Evolutionary conservation across 2,797 vertebrate species (phyloP).

Genomic region (Garrulus glandarius): DNA sequence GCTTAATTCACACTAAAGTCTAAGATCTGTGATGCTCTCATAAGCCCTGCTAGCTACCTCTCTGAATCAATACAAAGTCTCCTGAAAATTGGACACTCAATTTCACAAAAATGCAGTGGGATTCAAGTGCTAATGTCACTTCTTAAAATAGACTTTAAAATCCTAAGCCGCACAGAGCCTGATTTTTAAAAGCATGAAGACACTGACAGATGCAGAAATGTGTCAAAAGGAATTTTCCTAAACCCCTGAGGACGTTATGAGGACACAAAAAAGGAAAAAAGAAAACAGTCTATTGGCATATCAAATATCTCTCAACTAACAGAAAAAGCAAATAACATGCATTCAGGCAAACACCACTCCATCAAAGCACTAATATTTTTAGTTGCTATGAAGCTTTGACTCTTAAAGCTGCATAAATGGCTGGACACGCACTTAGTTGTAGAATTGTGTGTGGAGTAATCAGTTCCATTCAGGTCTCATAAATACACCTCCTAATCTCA

Average conservation of each 20-base stretch:
- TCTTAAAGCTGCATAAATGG: not conserved
- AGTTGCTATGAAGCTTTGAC: not conserved
- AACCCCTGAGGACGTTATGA: not conserved
- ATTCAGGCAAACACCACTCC: not conserved
- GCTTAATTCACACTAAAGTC: conserved; percentile 8
- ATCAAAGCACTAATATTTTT: not conserved
- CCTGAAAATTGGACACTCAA: conserved; percentile 2
- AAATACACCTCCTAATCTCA: not conserved
- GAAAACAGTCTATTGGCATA: not conserved
- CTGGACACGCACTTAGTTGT: not conserved
- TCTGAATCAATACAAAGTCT: not conserved
- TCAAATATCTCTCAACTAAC: not conserved
- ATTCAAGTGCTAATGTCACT: not conserved
- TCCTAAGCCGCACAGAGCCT: not conserved
- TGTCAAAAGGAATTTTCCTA: not conserved
- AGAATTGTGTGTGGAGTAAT: not conserved
- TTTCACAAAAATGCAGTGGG: not conserved
- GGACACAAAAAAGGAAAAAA: not conserved
- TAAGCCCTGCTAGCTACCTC: not conserved
- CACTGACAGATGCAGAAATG: not conserved
- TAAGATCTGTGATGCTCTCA: not conserved
- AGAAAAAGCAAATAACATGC: not conserved
- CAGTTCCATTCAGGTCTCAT: not conserved
- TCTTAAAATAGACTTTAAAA: not conserved
- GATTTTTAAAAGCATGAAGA: not conserved